phyloP scores from a whole-genome alignment of 53 echinoderm and acorn worm genomes.

The Paracentrotus lividus region DNA sequence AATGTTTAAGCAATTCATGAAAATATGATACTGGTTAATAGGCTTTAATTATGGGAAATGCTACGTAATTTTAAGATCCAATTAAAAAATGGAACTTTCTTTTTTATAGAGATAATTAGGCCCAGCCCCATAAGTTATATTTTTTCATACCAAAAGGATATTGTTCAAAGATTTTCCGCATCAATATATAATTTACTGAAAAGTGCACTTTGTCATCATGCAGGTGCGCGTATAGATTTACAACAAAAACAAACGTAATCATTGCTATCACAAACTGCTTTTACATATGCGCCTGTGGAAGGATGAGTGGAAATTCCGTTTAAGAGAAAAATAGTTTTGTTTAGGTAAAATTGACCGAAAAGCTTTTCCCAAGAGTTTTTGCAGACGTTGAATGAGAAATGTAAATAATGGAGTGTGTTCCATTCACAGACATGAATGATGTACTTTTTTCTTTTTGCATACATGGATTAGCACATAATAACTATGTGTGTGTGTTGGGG shows the following conservation, averaged over 20 bases:
- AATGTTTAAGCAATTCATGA: too few relatives aligned
- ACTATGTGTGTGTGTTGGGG: too few relatives aligned
- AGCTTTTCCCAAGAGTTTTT: background rate
- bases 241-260: background rate
- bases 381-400: background rate
- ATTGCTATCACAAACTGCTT: slow-evolving; percentile 31
- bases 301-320: slow-evolving; percentile 32
- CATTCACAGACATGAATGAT: background rate
- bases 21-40: too few relatives aligned
- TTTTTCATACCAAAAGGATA: too few relatives aligned
- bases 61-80: too few relatives aligned
- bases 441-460: too few relatives aligned
- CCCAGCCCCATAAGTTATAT: too few relatives aligned
- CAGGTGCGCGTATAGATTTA: background rate
- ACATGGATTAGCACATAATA: too few relatives aligned
- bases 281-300: background rate
- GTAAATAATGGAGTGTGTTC: background rate
- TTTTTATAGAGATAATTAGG: too few relatives aligned
- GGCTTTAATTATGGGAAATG: too few relatives aligned
- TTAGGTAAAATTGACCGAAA: background rate
- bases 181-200: background rate
- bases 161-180: background rate
- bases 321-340: background rate
- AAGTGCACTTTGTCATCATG: background rate
- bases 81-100: too few relatives aligned